Conservation (phyloP, 2,113 vertebrate genomes). For the Thryonomys swinderianus region DNA sequence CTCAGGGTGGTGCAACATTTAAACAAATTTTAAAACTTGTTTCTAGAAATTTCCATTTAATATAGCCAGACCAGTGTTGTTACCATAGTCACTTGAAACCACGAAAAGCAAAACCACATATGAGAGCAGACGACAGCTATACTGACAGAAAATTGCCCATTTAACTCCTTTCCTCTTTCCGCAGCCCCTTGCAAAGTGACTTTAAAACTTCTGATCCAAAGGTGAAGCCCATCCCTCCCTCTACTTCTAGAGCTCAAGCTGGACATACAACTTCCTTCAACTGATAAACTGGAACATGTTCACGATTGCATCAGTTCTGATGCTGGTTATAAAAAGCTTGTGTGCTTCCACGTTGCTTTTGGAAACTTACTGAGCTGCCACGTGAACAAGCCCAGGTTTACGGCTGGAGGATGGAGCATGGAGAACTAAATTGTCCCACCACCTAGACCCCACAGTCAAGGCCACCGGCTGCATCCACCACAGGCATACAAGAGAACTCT, state of each 20-base stretch:
- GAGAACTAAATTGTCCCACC: not conserved
- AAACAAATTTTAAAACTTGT: not conserved
- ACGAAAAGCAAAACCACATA: not conserved
- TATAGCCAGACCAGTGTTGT: not conserved
- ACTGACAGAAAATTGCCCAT: not conserved
- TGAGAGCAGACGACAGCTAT: not conserved
- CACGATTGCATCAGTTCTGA: not conserved
- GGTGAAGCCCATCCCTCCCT: not conserved
- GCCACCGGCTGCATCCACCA: not conserved
- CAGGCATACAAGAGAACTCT: not conserved
- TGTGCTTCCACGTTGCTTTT: not conserved
- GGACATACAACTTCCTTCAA: not conserved
- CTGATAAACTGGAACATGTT: not conserved
- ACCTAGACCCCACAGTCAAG: not conserved
- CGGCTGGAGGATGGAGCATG: not conserved
- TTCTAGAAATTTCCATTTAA: not conserved
- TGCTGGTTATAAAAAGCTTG: not conserved
- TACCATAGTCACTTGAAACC: not conserved
- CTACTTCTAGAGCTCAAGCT: not conserved
- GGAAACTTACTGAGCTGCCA: not conserved
- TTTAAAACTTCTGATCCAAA: not conserved
- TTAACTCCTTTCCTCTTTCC: not conserved
- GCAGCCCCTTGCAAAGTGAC: not conserved
- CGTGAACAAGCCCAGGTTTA: not conserved
- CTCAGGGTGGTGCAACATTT: not conserved